Base-by-base conservation (phyloP, 1,140 invertebrate genomes). In the Bradysia coprophila region DNA sequence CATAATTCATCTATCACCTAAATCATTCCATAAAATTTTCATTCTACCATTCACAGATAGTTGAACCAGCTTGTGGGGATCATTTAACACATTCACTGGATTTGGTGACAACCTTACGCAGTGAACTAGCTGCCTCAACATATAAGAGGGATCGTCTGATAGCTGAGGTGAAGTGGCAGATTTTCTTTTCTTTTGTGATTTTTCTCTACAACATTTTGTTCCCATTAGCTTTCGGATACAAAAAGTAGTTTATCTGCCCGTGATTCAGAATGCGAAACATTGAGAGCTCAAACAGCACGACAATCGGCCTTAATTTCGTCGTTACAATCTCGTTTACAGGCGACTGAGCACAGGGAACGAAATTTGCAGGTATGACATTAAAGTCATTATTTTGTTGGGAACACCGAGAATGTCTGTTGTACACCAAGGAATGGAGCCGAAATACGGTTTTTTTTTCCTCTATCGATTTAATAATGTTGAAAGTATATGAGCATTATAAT, bases 101-200 rank as follows among this genome's bases (percentile, higher is more conserved):
- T 52, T 62, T 81, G 47, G 71, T 76, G 2, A 83, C 79, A 6
- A 67, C 75, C 0, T 58, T 87, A 38, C 71, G 78, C 45, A 85
- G 81, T 60, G 82, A 85, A 57, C 59, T 85, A 45, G 81, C 82
- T 15, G 81, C 74, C 1, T 57, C 84, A 31, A 79, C 82, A 49
- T 85, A 83, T 56, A 87, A 85, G 61, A 68, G 79, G 44, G 81
- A 87, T 53, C 70, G 81, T 40, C 65, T 87, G n/a, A 62, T 75
- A 33, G 67, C 70, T 39, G 81, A 86, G 65, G 72, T 83, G 62
- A 18, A 13, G 13, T n/a, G n/a, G n/a, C n/a, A n/a, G n/a, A 64
- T 52, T 37, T 3, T 1, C 3, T 13, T 42, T 5, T 16, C 19
- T 1, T 5, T 21, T 2, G 11, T 3, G 1, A 28, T 34, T 9